Percentiles rank a stretch among this genome's conserved stretches.
phyloP scores from a whole-genome alignment of 2,113 vertebrate species.

The Heterotis niloticus region DNA sequence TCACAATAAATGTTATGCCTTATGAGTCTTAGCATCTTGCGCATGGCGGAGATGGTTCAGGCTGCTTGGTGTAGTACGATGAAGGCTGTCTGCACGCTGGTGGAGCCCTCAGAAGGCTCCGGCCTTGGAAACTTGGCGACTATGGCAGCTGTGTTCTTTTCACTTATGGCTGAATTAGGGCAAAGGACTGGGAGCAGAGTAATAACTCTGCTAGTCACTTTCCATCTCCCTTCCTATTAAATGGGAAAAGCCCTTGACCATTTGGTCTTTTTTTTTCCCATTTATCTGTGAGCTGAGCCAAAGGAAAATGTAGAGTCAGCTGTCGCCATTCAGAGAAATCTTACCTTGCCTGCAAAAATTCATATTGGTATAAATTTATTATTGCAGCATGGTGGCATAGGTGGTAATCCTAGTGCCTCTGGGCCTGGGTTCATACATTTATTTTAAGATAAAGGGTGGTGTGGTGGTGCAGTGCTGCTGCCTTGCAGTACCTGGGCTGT shows the following conservation, averaged over 20 bases:
- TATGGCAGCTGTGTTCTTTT: conserved; percentile 41
- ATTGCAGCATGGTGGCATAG: too few relatives aligned
- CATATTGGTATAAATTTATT: too few relatives aligned
- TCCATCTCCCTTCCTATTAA: conserved; percentile 47
- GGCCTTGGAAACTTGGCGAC: conserved; percentile 33
- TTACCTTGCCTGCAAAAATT: too few relatives aligned
- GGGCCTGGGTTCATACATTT: too few relatives aligned
- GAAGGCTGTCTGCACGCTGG: conserved; percentile 59
- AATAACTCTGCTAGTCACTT: conserved; percentile 39
- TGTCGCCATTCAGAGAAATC: too few relatives aligned
- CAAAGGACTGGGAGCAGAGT: conserved; percentile 35
- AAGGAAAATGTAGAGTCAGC: too few relatives aligned
- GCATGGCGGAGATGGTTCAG: conserved; percentile 27
- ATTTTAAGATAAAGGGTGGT: too few relatives aligned
- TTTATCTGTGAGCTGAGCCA: neutral
- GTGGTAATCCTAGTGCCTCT: too few relatives aligned
- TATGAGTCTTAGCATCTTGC: conserved; percentile 25
- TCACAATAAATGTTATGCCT: conserved; percentile 46
- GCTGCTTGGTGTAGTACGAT: conserved; percentile 38
- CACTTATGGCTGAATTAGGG: conserved; percentile 53
- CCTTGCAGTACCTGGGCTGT: too few relatives aligned
- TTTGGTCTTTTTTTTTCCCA: neutral
- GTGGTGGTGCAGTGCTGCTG: too few relatives aligned
- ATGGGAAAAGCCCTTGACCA: conserved; percentile 31
- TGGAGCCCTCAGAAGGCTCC: conserved; percentile 40